Conservation (phyloP, 2,113 vertebrate species). For the Lonchura striata region DNA sequence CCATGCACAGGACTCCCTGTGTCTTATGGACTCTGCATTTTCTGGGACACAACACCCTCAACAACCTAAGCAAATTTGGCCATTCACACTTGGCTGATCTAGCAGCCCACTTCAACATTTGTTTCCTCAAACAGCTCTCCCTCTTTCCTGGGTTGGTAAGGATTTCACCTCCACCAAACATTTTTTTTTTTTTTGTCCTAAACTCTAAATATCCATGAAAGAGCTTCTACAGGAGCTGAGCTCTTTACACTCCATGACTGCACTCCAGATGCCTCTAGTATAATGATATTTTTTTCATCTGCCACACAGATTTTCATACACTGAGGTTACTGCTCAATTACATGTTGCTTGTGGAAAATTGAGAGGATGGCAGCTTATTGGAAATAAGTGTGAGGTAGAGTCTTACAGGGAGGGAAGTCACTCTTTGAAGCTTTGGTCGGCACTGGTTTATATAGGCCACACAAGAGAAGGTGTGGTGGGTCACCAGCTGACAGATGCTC, state of each 20-base stretch:
- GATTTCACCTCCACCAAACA: not conserved
- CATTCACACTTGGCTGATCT: not conserved
- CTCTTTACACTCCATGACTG: not conserved
- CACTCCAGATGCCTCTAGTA: not conserved
- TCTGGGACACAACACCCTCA: not conserved
- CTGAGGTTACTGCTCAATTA: slow-evolving; percentile 34
- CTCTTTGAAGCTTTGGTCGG: not conserved
- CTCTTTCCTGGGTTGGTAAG: not conserved
- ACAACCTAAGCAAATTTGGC: not conserved
- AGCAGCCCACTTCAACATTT: not conserved
- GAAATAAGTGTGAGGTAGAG: slow-evolving; percentile 25
- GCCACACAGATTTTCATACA: slow-evolving; percentile 17
- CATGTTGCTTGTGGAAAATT: slow-evolving; percentile 25
- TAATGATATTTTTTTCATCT: slow-evolving; percentile 13
- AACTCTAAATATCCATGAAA: not conserved
- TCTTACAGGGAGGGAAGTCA: not conserved
- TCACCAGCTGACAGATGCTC: slow-evolving; percentile 38
- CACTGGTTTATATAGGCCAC: not conserved
- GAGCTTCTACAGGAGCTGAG: not conserved
- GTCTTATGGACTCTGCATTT: not conserved
- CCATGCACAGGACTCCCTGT: not conserved
- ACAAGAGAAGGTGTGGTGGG: slow-evolving; percentile 44
- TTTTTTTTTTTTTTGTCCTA: not conserved
- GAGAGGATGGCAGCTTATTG: slow-evolving; percentile 28
- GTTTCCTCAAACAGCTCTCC: not conserved